phyloP scores from a whole-genome alignment of 2,113 vertebrate species.

The Sebastes fasciatus region DNA sequence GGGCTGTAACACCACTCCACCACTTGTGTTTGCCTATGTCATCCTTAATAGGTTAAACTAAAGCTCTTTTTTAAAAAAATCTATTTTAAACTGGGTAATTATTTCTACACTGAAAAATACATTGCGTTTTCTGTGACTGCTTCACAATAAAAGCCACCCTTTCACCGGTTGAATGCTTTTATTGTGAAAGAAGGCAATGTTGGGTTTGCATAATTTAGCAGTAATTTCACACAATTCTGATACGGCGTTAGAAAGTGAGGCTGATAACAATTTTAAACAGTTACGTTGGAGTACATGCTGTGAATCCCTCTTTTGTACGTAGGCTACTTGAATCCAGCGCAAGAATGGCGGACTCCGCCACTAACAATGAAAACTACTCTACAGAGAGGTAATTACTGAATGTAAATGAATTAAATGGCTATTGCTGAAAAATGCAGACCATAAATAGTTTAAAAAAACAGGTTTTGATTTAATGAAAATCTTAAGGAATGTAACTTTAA shows the following conservation, averaged over 20 bases:
- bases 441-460: background rate
- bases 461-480: background rate
- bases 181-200: background rate
- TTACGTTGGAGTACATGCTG: background rate
- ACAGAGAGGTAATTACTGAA: background rate
- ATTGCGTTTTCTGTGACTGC: background rate
- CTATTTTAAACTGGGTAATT: background rate
- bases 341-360: background rate
- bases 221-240: background rate
- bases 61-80: background rate
- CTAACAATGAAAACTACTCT: background rate
- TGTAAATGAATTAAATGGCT: background rate
- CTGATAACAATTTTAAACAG: background rate
- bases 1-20: background rate
- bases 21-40: background rate
- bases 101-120: background rate
- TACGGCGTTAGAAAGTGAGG: background rate
- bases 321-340: background rate
- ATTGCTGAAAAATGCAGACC: background rate
- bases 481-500: background rate
- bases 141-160: background rate
- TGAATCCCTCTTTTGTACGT: background rate
- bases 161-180: background rate
- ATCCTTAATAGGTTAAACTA: background rate
- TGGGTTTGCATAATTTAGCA: background rate